phyloP scores from a whole-genome alignment of 2,888 invertebrate species.

The Germaria angustata region DNA sequence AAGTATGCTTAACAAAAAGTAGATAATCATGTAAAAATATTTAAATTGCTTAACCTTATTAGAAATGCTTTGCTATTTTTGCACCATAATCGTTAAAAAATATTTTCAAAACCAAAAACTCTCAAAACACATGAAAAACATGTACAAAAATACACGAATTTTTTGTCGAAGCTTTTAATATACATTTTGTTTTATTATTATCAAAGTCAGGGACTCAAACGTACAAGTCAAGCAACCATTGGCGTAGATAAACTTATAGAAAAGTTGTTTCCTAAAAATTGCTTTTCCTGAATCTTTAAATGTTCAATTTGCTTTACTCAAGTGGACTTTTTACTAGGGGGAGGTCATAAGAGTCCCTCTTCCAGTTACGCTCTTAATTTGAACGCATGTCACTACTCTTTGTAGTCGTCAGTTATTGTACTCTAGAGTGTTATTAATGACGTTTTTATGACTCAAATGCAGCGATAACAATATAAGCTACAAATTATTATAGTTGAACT shows the following conservation, averaged over 20 bases:
- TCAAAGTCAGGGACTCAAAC: not conserved
- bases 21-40: too few relatives aligned
- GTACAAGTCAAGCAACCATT: not conserved
- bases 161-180: not conserved
- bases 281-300: too few relatives aligned
- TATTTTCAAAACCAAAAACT: not conserved
- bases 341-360: too few relatives aligned
- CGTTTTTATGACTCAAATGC: conserved; percentile 36
- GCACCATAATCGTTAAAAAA: not conserved
- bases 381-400: not conserved
- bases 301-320: too few relatives aligned
- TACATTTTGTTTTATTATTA: not conserved
- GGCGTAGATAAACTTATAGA: too few relatives aligned
- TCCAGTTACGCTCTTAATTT: not conserved
- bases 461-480: conserved; percentile 43
- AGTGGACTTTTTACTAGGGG: too few relatives aligned
- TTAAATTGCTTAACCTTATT: too few relatives aligned
- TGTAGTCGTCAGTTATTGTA: conserved; percentile 30
- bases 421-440: conserved; percentile 45
- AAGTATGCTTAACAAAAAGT: too few relatives aligned
- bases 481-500: conserved; percentile 22
- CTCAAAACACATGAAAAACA: not conserved
- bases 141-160: not conserved
- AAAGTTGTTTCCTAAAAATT: too few relatives aligned
- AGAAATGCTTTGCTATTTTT: too few relatives aligned